Conservation (phyloP, 1,140 invertebrate genomes). For the Euura lappo region DNA sequence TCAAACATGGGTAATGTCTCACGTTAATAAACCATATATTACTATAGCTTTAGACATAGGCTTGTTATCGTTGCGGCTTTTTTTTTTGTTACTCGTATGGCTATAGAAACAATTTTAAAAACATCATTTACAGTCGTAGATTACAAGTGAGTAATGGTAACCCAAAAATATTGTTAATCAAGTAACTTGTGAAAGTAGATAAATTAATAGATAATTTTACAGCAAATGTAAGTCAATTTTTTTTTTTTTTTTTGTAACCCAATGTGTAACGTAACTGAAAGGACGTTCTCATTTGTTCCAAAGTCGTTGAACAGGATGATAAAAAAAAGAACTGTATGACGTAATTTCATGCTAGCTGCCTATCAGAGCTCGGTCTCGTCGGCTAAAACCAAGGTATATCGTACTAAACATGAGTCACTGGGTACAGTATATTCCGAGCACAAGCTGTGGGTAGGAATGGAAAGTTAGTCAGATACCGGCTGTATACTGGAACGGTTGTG, state of each 20-base stretch:
- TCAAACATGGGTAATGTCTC: constrained; percentile 59
- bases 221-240: too few relatives aligned
- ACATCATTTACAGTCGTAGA: too few relatives aligned
- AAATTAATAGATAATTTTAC: too few relatives aligned
- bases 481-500: not conserved
- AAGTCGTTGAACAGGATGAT: not conserved
- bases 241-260: too few relatives aligned
- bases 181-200: too few relatives aligned
- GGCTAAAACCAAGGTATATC: not conserved
- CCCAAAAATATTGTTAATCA: too few relatives aligned
- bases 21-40: constrained; percentile 41
- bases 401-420: not conserved
- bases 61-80: not conserved
- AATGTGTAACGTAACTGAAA: not conserved
- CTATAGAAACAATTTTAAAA: too few relatives aligned
- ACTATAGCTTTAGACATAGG: not conserved
- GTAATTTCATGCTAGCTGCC: not conserved
- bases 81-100: not conserved
- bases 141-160: too few relatives aligned
- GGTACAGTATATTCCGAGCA: not conserved
- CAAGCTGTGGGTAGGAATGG: not conserved
- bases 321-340: constrained; percentile 1
- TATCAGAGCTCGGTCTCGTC: not conserved
- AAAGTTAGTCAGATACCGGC: not conserved
- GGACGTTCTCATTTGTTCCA: not conserved